Evolutionary conservation across 2,797 vertebrate species (phyloP).

Genomic region (Paratrypauchen microcephalus): DNA sequence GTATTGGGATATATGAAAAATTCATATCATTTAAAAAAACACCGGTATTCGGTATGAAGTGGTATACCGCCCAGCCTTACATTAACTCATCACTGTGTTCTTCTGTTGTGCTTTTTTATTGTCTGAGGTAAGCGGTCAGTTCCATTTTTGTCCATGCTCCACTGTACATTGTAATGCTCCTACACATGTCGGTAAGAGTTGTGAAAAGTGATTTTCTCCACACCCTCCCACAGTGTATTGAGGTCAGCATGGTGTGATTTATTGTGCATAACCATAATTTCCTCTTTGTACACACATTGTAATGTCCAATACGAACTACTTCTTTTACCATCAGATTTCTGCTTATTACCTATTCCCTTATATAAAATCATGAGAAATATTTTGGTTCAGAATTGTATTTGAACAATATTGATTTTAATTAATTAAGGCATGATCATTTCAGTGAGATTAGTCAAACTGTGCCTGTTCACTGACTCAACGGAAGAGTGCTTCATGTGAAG

Average conservation of each 20-base stretch:
- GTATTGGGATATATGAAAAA: too few relatives aligned
- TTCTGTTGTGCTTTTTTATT: not conserved
- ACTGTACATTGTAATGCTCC: slow-evolving; percentile 11
- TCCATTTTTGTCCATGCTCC: slow-evolving; percentile 8
- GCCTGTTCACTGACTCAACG: not conserved
- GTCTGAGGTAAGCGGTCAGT: slow-evolving; percentile 2
- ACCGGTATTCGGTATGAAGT: too few relatives aligned
- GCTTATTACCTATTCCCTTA: not conserved
- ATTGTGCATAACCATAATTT: slow-evolving; percentile 36
- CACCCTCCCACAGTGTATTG: slow-evolving; percentile 38
- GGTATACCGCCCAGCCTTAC: too few relatives aligned
- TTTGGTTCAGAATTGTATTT: not conserved
- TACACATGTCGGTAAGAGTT: slow-evolving; percentile 17
- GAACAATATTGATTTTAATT: not conserved
- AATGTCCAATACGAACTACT: not conserved
- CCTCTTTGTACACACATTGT: slow-evolving; percentile 13
- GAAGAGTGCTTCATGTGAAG: slow-evolving; percentile 28
- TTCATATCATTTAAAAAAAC: too few relatives aligned
- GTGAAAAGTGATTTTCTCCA: slow-evolving; percentile 27
- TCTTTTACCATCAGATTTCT: not conserved
- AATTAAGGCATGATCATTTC: not conserved
- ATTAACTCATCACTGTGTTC: not conserved
- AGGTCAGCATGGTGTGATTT: slow-evolving; percentile 54
- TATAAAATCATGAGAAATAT: not conserved
- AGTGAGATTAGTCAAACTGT: not conserved